phyloP scores from a whole-genome alignment of 2,888 invertebrate species.

The Heliconius cydno region DNA sequence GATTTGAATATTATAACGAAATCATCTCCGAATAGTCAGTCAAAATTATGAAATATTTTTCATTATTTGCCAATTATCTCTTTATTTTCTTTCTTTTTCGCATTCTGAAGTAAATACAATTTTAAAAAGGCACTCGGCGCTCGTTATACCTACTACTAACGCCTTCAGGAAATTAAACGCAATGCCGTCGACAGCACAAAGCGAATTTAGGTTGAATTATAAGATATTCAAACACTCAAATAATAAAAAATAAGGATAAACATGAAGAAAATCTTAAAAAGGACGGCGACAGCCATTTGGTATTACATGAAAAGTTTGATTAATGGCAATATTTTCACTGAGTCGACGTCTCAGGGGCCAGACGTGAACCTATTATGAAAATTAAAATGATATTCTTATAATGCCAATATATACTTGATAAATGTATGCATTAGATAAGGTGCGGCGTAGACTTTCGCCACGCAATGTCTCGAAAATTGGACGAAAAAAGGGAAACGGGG shows the following conservation, averaged over 20 bases:
- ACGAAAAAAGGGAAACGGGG: neutral
- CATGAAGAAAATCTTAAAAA: neutral
- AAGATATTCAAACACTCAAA: neutral
- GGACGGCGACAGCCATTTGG: neutral
- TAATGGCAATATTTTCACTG: neutral
- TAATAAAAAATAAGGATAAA: neutral
- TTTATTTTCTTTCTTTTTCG: neutral
- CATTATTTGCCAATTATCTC: neutral
- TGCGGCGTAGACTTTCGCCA: neutral
- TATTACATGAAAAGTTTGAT: slow-evolving; percentile 4
- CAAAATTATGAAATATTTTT: neutral
- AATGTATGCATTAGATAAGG: neutral
- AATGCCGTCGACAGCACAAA: neutral
- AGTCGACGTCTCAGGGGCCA: neutral
- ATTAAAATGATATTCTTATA: too few relatives aligned
- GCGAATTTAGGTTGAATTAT: neutral
- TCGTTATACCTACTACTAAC: neutral
- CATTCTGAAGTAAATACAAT: neutral
- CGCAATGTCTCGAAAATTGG: neutral
- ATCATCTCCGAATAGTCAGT: neutral
- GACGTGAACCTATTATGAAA: too few relatives aligned
- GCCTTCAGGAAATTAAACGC: slow-evolving; percentile 13
- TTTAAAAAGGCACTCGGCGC: neutral
- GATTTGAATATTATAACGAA: neutral
- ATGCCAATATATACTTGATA: too few relatives aligned